phyloP scores from a whole-genome alignment of 2,113 vertebrate species.

The Herpailurus yagouaroundi region DNA sequence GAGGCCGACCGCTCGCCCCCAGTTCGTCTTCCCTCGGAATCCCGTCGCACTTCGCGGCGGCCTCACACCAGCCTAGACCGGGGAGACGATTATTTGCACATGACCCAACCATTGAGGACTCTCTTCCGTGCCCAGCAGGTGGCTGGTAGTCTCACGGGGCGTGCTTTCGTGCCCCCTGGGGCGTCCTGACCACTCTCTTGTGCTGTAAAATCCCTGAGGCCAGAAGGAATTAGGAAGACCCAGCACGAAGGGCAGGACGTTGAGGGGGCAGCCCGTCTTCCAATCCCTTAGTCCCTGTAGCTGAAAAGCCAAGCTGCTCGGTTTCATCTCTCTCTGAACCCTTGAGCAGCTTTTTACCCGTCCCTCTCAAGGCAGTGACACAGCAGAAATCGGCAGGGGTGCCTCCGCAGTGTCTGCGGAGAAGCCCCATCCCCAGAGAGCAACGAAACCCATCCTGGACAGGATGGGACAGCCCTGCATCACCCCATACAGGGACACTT shows the following conservation, averaged over 20 bases:
- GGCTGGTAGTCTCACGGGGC: background rate
- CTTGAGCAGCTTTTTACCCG: background rate
- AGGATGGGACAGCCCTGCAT: background rate
- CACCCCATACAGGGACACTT: background rate
- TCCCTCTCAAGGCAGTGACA: constrained; percentile 40
- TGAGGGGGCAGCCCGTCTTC: background rate
- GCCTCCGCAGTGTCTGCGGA: background rate
- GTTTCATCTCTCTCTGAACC: background rate
- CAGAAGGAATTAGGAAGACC: background rate
- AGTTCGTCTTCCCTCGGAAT: background rate
- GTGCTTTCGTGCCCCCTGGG: background rate
- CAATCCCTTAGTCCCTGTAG: background rate
- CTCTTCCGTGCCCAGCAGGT: background rate
- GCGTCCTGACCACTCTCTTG: background rate
- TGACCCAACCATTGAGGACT: constrained; percentile 5
- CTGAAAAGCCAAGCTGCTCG: background rate
- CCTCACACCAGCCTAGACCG: background rate
- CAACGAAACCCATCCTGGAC: background rate
- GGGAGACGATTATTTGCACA: background rate
- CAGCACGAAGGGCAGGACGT: background rate
- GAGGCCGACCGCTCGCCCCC: background rate
- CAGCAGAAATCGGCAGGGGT: constrained; percentile 52
- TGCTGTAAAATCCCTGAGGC: background rate
- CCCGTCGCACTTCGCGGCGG: background rate
- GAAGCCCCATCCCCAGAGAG: background rate